These are phyloP conservation scores for Harpagifer antarcticus DNA, from an alignment of 2,797 vertebrate genomes.

Conservation along the genomic window DNA sequence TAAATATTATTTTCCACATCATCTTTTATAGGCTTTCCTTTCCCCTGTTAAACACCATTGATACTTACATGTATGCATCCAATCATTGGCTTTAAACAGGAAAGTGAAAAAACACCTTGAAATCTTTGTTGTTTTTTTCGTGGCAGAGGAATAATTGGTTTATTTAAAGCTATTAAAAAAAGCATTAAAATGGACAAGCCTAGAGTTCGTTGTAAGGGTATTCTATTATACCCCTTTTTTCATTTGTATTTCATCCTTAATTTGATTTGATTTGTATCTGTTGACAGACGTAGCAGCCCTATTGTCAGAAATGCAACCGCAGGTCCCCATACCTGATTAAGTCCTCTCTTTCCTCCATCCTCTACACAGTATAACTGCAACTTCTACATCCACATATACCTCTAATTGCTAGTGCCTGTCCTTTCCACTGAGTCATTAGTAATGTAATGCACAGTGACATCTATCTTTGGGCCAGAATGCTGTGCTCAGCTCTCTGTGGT, in stretches of 20 bases:
- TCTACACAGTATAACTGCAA: slow-evolving; percentile 27
- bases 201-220: slow-evolving; percentile 15
- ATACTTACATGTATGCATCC: slow-evolving; percentile 2
- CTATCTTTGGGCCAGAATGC: slow-evolving; percentile 71
- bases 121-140: neutral
- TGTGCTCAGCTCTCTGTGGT: slow-evolving; percentile 68
- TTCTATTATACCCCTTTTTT: slow-evolving; percentile 34
- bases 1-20: slow-evolving; percentile 25
- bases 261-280: slow-evolving; percentile 33
- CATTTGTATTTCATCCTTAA: slow-evolving; percentile 26
- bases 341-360: slow-evolving; percentile 27
- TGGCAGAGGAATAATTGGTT: neutral
- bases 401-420: slow-evolving; percentile 74
- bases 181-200: neutral
- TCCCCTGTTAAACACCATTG: neutral
- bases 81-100: neutral
- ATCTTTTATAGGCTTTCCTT: slow-evolving; percentile 14
- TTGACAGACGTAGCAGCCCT: slow-evolving; percentile 41
- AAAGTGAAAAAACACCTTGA: neutral
- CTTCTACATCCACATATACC: slow-evolving; percentile 56
- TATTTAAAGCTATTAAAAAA: neutral
- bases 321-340: slow-evolving; percentile 30
- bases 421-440: slow-evolving; percentile 74
- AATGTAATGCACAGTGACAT: slow-evolving; percentile 71
- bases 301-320: slow-evolving; percentile 22